Conservation (phyloP, 2,888 invertebrate genomes). For the Melipona beecheii region DNA sequence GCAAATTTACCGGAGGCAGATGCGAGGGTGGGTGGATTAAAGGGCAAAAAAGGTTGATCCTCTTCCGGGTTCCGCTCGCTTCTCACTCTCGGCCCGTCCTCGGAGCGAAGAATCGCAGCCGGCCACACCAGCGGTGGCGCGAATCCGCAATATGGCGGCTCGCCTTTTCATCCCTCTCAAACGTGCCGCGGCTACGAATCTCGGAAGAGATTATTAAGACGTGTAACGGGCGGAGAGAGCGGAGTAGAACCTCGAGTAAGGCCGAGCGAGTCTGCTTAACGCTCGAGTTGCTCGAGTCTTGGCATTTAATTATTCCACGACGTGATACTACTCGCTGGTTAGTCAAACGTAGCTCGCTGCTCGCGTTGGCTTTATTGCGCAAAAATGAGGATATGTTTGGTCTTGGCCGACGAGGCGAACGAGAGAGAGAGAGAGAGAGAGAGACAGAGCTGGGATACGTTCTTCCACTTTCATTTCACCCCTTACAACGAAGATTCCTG, state of each 20-base stretch:
- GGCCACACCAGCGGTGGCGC: slow-evolving; percentile 6
- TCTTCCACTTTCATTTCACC: neutral
- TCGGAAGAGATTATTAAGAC: slow-evolving; percentile 66
- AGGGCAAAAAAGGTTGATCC: slow-evolving; percentile 25
- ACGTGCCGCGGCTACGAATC: slow-evolving; percentile 38
- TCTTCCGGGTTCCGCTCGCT: slow-evolving; percentile 2
- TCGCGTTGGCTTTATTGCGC: slow-evolving; percentile 25
- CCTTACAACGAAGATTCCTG: too few relatives aligned
- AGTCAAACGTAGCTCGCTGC: slow-evolving; percentile 25
- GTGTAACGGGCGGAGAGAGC: slow-evolving; percentile 45
- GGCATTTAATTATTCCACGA: slow-evolving; percentile 65
- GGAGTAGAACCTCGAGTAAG: slow-evolving; percentile 46
- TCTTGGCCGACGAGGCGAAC: neutral
- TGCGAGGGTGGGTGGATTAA: slow-evolving; percentile 44
- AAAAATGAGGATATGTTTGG: slow-evolving; percentile 15
- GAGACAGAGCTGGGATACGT: too few relatives aligned
- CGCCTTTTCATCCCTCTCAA: slow-evolving; percentile 53
- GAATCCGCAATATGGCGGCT: slow-evolving; percentile 49
- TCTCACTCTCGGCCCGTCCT: neutral
- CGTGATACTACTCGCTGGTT: slow-evolving; percentile 44
- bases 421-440: neutral
- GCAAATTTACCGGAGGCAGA: slow-evolving; percentile 38
- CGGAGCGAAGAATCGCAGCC: slow-evolving; percentile 10
- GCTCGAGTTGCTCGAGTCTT: slow-evolving; percentile 44
- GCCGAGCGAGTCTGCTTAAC: slow-evolving; percentile 52